Percentiles rank a stretch among this genome's conserved stretches.
Conservation (phyloP, 2,113 vertebrate genomes). For the Heterocephalus glaber region DNA sequence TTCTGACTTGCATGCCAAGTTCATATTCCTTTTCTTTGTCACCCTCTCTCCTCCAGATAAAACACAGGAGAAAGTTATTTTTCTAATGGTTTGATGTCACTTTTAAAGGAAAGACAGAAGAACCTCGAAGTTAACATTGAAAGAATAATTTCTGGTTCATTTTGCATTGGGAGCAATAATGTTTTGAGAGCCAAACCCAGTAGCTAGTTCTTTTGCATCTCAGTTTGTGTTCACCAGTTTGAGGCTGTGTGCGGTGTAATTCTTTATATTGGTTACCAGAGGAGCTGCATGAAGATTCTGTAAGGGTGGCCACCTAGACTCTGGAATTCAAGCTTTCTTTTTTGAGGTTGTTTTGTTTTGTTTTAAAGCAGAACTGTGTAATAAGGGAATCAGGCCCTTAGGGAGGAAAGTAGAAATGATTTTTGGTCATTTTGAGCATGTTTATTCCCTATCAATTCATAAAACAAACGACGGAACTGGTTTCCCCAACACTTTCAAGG, state of each 20-base stretch:
- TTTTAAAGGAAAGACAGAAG: background rate
- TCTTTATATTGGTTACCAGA: background rate
- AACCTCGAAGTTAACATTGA: background rate
- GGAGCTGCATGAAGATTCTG: background rate
- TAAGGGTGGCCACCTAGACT: background rate
- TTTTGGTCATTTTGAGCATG: background rate
- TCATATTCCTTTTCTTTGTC: slow-evolving; percentile 58
- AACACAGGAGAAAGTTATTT: slow-evolving; percentile 71
- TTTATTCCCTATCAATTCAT: background rate
- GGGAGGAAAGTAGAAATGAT: background rate
- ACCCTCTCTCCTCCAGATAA: slow-evolving; percentile 47
- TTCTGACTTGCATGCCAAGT: slow-evolving; percentile 80
- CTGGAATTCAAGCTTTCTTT: background rate
- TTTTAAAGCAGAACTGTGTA: background rate
- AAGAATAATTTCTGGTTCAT: background rate
- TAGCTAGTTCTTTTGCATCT: background rate
- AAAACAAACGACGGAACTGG: background rate
- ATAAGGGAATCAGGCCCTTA: background rate
- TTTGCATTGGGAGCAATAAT: background rate
- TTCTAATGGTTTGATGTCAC: slow-evolving; percentile 66
- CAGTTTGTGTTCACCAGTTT: background rate
- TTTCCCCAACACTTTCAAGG: background rate
- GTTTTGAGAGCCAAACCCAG: background rate
- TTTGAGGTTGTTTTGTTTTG: background rate
- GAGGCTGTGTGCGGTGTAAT: background rate